phyloP scores from a whole-genome alignment of 2,797 vertebrate genomes.

The Phoeniculus purpureus region DNA sequence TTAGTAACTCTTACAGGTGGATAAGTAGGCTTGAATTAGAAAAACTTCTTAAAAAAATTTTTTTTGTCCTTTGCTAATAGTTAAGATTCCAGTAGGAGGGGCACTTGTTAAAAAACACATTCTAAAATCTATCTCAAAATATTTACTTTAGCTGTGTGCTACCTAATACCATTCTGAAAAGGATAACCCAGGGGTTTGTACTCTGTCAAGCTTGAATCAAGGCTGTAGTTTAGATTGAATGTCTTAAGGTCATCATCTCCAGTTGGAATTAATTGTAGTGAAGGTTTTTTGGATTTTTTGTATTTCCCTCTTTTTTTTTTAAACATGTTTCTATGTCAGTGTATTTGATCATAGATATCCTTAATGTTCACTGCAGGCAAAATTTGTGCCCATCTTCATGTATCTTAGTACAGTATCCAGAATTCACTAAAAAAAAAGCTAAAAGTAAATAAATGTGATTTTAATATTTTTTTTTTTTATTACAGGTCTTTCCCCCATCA shows the following conservation, averaged over 20 bases:
- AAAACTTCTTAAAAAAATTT: not conserved
- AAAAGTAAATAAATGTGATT: not conserved
- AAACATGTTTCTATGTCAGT: not conserved
- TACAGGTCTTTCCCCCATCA: conserved; percentile 90
- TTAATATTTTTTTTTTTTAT: not conserved
- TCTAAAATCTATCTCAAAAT: not conserved
- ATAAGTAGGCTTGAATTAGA: not conserved
- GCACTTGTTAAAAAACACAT: not conserved
- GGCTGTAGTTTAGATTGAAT: not conserved
- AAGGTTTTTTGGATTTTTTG: not conserved
- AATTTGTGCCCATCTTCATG: not conserved
- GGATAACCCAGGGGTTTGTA: not conserved
- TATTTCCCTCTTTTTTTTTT: not conserved
- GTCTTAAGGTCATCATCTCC: not conserved
- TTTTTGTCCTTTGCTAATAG: not conserved
- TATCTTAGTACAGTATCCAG: not conserved
- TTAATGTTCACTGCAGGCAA: not conserved
- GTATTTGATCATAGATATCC: not conserved
- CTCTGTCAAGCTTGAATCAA: not conserved
- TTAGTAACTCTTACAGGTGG: not conserved
- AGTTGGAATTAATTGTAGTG: not conserved
- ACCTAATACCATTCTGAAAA: not conserved
- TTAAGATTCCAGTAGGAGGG: not conserved
- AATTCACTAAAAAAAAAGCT: not conserved
- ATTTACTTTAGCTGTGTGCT: not conserved